A percentile compares a stretch with the other conserved stretches of the same genome.
These are phyloP conservation scores for Jacana jacana DNA, from an alignment of 2,113 vertebrate species.

Conservation along the genomic window DNA sequence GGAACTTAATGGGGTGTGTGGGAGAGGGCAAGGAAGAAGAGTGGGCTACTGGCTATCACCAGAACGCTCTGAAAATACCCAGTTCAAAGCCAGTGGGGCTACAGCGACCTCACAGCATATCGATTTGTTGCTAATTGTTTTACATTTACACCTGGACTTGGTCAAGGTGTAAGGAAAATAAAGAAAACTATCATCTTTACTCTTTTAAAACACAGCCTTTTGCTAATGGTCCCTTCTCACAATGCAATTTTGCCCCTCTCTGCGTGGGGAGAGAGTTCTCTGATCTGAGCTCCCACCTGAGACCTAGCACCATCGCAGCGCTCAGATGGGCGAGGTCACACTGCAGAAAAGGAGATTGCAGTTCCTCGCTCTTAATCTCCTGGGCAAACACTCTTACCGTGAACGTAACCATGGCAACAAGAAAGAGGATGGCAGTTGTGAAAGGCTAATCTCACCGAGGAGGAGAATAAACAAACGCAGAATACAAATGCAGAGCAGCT, in stretches of 20 bases:
- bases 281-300: background rate
- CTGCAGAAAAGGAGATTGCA: slow-evolving; percentile 2
- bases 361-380: slow-evolving; percentile 26
- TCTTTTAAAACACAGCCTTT: background rate
- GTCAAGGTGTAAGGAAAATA: background rate
- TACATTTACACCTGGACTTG: background rate
- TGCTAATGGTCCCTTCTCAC: background rate
- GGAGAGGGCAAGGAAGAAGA: background rate
- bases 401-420: slow-evolving; percentile 67
- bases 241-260: background rate
- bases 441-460: background rate
- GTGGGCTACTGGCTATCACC: background rate
- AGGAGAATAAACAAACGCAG: background rate
- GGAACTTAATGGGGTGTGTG: background rate
- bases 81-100: background rate
- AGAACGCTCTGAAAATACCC: background rate
- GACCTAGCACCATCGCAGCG: background rate
- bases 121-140: background rate
- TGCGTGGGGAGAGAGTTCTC: background rate
- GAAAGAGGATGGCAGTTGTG: background rate
- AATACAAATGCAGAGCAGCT: background rate
- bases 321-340: background rate
- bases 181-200: background rate
- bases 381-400: slow-evolving; percentile 24
- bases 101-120: background rate